phyloP scores from a whole-genome alignment of 1,140 invertebrate species.

The Oncopeltus fasciatus region DNA sequence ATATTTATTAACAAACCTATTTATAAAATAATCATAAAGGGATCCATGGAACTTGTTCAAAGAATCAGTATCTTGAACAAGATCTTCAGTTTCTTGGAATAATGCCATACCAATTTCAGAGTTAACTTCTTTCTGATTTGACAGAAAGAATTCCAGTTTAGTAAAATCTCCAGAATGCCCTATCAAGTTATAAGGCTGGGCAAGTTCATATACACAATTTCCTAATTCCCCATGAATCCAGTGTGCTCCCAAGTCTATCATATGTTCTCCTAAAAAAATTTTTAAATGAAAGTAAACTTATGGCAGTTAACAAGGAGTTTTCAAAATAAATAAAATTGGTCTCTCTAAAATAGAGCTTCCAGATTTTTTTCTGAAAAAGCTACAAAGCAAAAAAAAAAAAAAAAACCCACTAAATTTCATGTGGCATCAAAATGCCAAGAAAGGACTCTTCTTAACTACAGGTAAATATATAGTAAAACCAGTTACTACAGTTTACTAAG shows the following conservation, averaged over 20 bases:
- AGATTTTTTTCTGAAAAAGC: too few relatives aligned
- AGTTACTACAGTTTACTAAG: too few relatives aligned
- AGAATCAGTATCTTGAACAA: conserved; percentile 26
- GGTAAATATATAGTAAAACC: too few relatives aligned
- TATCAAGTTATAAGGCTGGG: conserved; percentile 35
- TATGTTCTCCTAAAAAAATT: conserved; percentile 32
- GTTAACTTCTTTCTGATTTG: conserved; percentile 28
- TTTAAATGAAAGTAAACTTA: background rate
- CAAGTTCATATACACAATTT: conserved; percentile 51
- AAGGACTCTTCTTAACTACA: too few relatives aligned
- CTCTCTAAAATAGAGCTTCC: background rate
- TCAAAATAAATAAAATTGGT: background rate
- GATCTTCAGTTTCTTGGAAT: conserved; percentile 25
- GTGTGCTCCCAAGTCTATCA: conserved; percentile 68
- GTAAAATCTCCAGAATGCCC: conserved; percentile 16
- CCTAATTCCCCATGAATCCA: conserved; percentile 67
- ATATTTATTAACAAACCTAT: too few relatives aligned
- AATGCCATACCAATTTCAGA: conserved; percentile 27
- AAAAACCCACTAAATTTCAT: too few relatives aligned
- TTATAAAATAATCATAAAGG: background rate
- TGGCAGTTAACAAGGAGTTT: background rate
- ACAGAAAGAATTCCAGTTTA: conserved; percentile 27
- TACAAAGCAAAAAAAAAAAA: too few relatives aligned
- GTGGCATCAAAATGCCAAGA: too few relatives aligned
- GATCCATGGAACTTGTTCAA: conserved; percentile 29